phyloP scores from a whole-genome alignment of 2,113 vertebrate genomes.

The Zapus hudsonius region DNA sequence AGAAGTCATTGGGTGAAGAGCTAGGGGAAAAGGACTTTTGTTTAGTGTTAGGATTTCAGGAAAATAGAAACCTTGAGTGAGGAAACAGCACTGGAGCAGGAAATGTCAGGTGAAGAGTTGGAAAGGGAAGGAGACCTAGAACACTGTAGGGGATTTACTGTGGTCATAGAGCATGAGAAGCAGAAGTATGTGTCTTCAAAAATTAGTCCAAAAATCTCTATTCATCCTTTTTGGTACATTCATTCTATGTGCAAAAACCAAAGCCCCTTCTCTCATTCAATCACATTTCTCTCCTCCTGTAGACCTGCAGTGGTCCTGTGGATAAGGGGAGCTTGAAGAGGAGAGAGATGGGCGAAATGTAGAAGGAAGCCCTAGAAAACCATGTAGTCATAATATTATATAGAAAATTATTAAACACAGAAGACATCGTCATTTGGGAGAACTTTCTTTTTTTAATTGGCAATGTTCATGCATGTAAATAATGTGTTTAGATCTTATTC shows the following conservation, averaged over 20 bases:
- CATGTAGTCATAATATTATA: not conserved
- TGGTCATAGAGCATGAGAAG: not conserved
- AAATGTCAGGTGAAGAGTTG: not conserved
- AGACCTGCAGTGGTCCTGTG: not conserved
- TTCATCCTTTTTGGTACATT: not conserved
- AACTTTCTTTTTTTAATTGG: no score
- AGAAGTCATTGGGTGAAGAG: not conserved
- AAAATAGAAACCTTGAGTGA: not conserved
- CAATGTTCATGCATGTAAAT: no score
- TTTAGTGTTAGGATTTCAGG: not conserved
- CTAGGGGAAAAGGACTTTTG: not conserved
- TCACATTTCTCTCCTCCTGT: no score
- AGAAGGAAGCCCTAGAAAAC: not conserved
- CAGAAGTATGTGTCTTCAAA: not conserved
- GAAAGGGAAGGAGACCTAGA: not conserved
- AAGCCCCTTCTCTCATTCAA: no score
- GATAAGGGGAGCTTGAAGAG: not conserved
- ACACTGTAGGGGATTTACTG: rapidly evolving
- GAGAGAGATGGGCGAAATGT: not conserved
- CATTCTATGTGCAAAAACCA: not conserved
- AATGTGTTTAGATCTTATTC: no score
- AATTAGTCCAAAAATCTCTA: not conserved
- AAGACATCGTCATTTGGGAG: no score
- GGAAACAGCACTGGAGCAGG: not conserved
- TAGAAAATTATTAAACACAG: not conserved